A percentile compares a stretch with the other conserved stretches of the same genome.
phyloP scores from a whole-genome alignment of 2,797 vertebrate species.

The Jordanella pulchra region DNA sequence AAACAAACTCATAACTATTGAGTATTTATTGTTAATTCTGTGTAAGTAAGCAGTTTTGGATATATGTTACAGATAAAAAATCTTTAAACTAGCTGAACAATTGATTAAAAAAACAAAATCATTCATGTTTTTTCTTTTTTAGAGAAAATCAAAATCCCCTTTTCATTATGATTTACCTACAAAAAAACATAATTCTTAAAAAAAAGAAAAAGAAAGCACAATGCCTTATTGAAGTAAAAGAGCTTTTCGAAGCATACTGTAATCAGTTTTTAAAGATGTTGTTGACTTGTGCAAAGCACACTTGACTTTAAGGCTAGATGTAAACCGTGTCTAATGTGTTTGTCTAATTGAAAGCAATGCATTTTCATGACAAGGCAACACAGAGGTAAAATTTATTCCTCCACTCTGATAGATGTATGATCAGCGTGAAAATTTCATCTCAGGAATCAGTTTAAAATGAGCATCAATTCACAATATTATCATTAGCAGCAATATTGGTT shows the following conservation, averaged over 20 bases:
- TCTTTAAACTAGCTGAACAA: neutral
- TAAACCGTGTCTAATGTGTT: no score
- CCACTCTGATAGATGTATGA: no score
- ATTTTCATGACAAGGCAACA: no score
- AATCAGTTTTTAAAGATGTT: neutral
- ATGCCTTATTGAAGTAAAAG: neutral
- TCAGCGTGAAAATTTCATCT: no score
- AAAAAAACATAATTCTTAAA: no score
- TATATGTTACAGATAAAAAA: neutral
- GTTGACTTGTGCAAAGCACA: no score
- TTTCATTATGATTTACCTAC: neutral
- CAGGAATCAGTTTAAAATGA: no score
- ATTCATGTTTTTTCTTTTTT: neutral
- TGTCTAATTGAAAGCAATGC: no score
- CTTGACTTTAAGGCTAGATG: no score
- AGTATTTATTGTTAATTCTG: neutral
- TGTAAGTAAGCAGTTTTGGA: neutral
- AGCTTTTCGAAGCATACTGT: neutral
- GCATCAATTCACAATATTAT: no score
- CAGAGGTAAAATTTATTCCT: no score
- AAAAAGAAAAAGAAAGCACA: neutral
- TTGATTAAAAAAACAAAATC: neutral
- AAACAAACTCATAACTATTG: neutral
- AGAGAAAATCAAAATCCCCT: neutral
- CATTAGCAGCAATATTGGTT: no score